Evolutionary conservation across 2,888 invertebrate genomes (phyloP), one percentile per base, ranked within the genome.

Genomic region (Callosobruchus maculatus): DNA sequence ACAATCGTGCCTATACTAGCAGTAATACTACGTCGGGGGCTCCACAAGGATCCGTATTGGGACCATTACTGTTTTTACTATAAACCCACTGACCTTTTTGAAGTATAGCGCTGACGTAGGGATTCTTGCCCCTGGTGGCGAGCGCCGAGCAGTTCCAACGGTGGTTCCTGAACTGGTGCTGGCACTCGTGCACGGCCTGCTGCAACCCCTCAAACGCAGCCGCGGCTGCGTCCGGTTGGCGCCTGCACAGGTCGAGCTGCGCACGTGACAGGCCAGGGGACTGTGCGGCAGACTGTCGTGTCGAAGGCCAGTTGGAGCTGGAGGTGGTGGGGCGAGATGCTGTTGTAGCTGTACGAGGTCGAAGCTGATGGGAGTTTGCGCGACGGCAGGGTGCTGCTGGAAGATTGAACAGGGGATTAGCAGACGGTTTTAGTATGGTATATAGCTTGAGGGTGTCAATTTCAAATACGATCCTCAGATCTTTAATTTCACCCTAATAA

Each of bases 61-160:
- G n/a, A n/a, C n/a, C n/a, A n/a, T n/a, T n/a, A n/a, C n/a, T n/a
- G n/a, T n/a, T n/a, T n/a, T n/a, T n/a, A n/a, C n/a, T n/a, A n/a
- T n/a, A n/a, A n/a, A n/a, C n/a, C n/a, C 9, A 76, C 87, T 88
- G 86, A 97, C 97, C 97, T 93, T 93, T 92, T 84, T 93, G 93
- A 83, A 97, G 92, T 79, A 97, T 90, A 81, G 92, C 92, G 87
- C 93, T 96, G 82, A 92, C 90, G 86, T 96, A 95, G 21, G 96
- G 96, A 85, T 96, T 96, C 80, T 92, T 91, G 82, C 93, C 93
- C 87, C 92, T 94, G 74, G 91, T 89, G 77, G 91, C 90, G 75
- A 96, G 88, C 71, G 95, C 93, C 26, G 96, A 95, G 84, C 97
- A 97, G 88, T 97, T 97, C 97, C 97, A 97, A 78, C 96, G 90